phyloP scores from a whole-genome alignment of 53 echinoderm and acorn worm genomes.

The Hippasteria phrygiana region DNA sequence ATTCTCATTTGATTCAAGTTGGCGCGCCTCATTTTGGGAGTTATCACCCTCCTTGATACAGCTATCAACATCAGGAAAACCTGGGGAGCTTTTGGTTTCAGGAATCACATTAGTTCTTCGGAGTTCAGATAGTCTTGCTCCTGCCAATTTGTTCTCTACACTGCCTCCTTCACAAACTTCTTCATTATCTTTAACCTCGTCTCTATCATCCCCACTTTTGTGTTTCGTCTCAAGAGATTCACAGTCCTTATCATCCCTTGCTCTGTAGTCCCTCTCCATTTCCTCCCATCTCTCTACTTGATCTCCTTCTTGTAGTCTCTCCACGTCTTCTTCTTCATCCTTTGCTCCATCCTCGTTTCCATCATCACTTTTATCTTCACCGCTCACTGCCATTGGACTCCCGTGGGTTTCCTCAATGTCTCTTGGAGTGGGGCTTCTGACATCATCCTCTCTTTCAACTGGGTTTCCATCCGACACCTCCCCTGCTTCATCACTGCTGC shows the following conservation, averaged over 20 bases:
- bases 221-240: conserved; percentile 7
- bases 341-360: conserved; percentile 18
- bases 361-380: background rate
- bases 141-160: conserved; percentile 1
- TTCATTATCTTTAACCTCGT: background rate
- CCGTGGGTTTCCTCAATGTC: background rate
- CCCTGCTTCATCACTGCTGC: conserved; percentile 50
- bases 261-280: background rate
- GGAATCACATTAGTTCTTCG: conserved; percentile 30
- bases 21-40: conserved; percentile 2
- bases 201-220: background rate
- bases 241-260: background rate
- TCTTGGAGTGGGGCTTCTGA: background rate
- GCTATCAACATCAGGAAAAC: background rate
- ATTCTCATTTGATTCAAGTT: background rate
- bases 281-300: conserved; percentile 4
- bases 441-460: conserved; percentile 17
- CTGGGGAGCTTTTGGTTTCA: background rate
- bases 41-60: conserved; percentile 17
- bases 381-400: background rate
- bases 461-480: conserved; percentile 4
- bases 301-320: background rate
- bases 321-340: conserved; percentile 22
- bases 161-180: background rate
- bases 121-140: background rate